Evolutionary conservation across 2,113 vertebrate species (phyloP).

Genomic region (Gambusia holbrooki): DNA sequence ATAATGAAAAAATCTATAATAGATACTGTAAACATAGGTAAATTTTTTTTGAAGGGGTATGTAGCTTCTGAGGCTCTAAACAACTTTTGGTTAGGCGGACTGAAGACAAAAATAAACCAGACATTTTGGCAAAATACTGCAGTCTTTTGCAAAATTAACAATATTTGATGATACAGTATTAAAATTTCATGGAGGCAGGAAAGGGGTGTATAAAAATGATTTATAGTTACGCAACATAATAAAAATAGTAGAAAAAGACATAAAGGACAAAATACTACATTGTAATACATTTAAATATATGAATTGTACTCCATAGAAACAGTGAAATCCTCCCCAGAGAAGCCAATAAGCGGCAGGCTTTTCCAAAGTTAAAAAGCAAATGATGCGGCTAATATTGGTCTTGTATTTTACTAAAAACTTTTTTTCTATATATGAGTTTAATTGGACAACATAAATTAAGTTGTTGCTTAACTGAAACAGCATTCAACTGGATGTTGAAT

Average conservation of each 20-base stretch:
- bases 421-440: background rate
- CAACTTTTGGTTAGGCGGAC: too few species aligned
- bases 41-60: too few species aligned
- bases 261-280: too few species aligned
- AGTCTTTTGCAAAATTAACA: background rate
- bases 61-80: too few species aligned
- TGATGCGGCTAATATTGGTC: background rate
- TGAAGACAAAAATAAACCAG: background rate
- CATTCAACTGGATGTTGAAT: background rate
- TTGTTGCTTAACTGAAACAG: background rate
- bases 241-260: too few species aligned
- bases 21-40: too few species aligned
- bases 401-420: background rate
- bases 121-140: background rate
- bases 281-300: too few species aligned
- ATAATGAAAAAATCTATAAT: too few species aligned
- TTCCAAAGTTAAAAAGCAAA: background rate
- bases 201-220: too few species aligned
- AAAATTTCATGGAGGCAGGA: too few species aligned
- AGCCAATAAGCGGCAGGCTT: background rate
- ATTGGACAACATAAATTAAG: background rate
- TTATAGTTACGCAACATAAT: too few species aligned
- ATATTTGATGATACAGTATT: background rate
- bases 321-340: background rate
- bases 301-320: too few species aligned